These are phyloP conservation scores for Drosophila cardini DNA, from an alignment of 1,140 invertebrate genomes.

Conservation along the genomic window DNA sequence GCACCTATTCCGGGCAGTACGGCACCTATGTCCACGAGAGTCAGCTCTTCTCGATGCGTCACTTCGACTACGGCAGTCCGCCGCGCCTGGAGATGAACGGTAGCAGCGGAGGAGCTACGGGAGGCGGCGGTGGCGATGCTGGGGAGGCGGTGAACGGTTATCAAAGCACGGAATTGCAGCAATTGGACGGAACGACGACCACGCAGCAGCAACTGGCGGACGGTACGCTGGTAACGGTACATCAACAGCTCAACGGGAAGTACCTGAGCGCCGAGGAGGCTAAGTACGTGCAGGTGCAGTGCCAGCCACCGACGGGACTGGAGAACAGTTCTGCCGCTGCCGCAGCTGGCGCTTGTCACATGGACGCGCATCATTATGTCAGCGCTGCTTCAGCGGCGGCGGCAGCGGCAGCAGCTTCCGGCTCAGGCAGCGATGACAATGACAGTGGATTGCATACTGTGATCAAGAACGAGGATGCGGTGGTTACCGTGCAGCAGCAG, in stretches of 20 bases:
- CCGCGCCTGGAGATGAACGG: conserved; percentile 75
- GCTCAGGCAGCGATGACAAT: conserved; percentile 61
- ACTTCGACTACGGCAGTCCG: conserved; percentile 84
- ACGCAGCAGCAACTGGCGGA: conserved; percentile 63
- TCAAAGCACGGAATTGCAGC: conserved; percentile 61
- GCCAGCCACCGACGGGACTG: conserved; percentile 55
- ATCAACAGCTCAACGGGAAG: conserved; percentile 71
- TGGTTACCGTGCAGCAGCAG: conserved; percentile 29
- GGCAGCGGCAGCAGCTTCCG: conserved; percentile 41
- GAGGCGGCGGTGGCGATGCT: conserved; percentile 19
- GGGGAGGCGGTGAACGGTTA: conserved; percentile 58
- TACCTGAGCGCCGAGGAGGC: conserved; percentile 74
- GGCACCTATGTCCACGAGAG: conserved; percentile 83
- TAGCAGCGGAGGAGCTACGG: conserved; percentile 13
- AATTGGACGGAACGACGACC: conserved; percentile 32
- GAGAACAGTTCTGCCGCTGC: conserved; percentile 38
- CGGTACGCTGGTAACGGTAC: conserved; percentile 64
- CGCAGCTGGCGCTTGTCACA: conserved; percentile 52
- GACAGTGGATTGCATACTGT: conserved; percentile 73
- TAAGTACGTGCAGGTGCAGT: conserved; percentile 76
- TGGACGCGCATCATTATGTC: conserved; percentile 71
- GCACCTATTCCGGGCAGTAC: conserved; percentile 83
- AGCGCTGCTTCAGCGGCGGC: conserved; percentile 43
- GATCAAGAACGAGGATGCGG: conserved; percentile 78
- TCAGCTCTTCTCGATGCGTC: conserved; percentile 82